Base-by-base conservation (phyloP, 2,113 vertebrate species). In the Lagopus leucura region DNA sequence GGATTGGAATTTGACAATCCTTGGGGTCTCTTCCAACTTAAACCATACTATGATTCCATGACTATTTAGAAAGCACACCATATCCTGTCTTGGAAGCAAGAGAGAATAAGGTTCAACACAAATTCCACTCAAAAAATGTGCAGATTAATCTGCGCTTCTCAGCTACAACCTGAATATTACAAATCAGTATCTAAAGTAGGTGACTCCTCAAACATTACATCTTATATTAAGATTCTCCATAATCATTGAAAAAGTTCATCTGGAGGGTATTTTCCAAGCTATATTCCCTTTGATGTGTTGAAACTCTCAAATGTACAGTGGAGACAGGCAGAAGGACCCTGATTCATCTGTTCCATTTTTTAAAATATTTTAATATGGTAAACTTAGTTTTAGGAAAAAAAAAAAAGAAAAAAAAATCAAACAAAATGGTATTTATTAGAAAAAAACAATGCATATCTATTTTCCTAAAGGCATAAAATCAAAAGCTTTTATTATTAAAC, bases 41-140 rank as follows among this genome's bases (percentile, higher is more conserved):
- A 48, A 48, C 20, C 21, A 10, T 48, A 22, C 47, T 48, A 48
- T 48, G 47, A 48, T 48, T 48, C 47, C 21, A 48, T 22, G 47
- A 48, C 20, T 47, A 42, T 16, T 16, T 42, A 22, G 48, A 89
- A 80, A 77, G n/a, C 15, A 57, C 55, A 83, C 5, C 5, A 60
- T 72, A 4, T 22, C 72, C 58, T n/a, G 34, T 76, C 69, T 64
- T 72, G 18, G 25, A 80, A 73, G 15, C 15, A 86, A 69, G 21
- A 69, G 12, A 69, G 54, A 93, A 76, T 7, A 38, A 34, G 27
- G 9, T 67, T 28, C 43, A 75, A 71, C 9, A 58, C 8, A 40
- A 32, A 6, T 8, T 55, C 36, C 1, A 0, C 45, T 55, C 4
- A 34, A 38, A 47, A 47, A 47, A 76, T 0, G 1, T 38, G 52